Base-by-base conservation (phyloP, 2,797 vertebrate species). In the Luscinia megarhynchos region DNA sequence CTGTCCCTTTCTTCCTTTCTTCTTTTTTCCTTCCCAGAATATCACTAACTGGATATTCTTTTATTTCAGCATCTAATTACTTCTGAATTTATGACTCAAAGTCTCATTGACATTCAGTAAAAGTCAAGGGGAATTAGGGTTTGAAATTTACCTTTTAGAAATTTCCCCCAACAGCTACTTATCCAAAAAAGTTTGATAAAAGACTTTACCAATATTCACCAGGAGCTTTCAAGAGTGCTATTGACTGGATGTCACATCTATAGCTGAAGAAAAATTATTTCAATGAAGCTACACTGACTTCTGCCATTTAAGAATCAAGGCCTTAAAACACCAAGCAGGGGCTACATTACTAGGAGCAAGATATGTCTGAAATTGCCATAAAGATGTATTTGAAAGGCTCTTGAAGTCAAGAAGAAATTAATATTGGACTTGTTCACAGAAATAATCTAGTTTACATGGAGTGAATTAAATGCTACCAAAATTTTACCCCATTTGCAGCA, bases 41-140 rank as follows among this genome's bases (percentile, higher is more conserved):
- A 61, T 40, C 26, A 51, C 11, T 64, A 45, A 9, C 19, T 6
- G 3, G 10, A 12, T 89, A 43, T 62, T 89, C 8, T 85, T 91
- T 89, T 79, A 58, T 66, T 89, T 82, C 63, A 80, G 2, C 40
- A 69, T 45, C 13, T 69, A 94, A 85, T 94, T 94, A 89, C 76
- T 58, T 82, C 63, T 59, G n/a, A 91, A 94, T 55, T 27, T 80
- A 80, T 85, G 61, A 70, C 53, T 94, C 61, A 50, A 80, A 92
- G 38, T 74, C 82, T 87, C 90, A 83, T 55, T 95, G 93, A 94
- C 87, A 91, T 95, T 89, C 84, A 93, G 40, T 82, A 95, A 95
- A 93, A 94, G 90, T 95, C 94, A 93, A 93, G 87, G 90, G 21
- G 72, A 96, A 95, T 95, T 91, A 95, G 36, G 23, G 26, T 74